Conservation (phyloP, 2,888 invertebrate species). For the Athalia rosae region DNA sequence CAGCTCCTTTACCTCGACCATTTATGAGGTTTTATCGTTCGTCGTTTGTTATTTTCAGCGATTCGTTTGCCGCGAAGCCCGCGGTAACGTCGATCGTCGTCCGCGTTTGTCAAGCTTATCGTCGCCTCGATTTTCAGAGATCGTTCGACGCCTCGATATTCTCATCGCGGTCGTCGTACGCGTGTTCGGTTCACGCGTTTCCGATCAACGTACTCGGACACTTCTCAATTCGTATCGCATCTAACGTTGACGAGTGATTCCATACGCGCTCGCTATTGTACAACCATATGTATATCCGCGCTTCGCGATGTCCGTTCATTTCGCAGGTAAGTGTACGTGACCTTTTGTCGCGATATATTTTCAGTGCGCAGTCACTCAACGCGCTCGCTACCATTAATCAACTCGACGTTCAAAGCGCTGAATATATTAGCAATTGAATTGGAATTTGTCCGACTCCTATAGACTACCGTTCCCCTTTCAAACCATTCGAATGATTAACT, state of each 20-base stretch:
- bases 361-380: neutral
- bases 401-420: conserved; percentile 35
- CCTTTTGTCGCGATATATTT: conserved; percentile 10
- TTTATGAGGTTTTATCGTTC: conserved; percentile 45
- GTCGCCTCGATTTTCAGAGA: conserved; percentile 19
- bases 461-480: conserved; percentile 34
- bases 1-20: conserved; percentile 29
- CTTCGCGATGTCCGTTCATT: neutral
- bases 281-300: neutral
- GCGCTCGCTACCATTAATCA: conserved; percentile 29
- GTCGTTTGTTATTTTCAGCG: conserved; percentile 43
- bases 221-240: neutral
- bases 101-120: conserved; percentile 19
- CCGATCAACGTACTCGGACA: neutral
- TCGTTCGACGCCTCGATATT: conserved; percentile 1
- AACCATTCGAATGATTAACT: conserved; percentile 37
- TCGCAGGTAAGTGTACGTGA: neutral
- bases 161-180: too few species aligned
- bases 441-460: conserved; percentile 44
- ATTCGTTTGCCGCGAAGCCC: conserved; percentile 29
- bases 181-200: too few species aligned
- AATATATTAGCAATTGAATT: conserved; percentile 45
- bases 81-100: conserved; percentile 42
- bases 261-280: too few species aligned
- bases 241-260: too few species aligned